Conservation (phyloP, 2,888 invertebrate genomes). For the Copidosoma aretas region DNA sequence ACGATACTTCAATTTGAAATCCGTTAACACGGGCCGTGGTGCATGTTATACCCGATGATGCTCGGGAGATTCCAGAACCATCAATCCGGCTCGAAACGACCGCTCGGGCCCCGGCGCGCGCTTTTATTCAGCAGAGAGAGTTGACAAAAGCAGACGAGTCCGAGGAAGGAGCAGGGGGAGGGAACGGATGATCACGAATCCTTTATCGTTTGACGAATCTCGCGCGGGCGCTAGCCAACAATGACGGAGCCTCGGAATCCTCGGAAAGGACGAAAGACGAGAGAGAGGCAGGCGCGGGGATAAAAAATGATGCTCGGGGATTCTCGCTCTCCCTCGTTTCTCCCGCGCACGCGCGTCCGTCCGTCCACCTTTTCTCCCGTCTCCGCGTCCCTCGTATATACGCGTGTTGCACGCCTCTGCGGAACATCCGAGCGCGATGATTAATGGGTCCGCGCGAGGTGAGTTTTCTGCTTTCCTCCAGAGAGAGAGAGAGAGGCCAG, state of each 20-base stretch:
- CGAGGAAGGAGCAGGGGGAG: conserved; percentile 4
- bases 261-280: conserved; percentile 14
- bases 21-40: not conserved
- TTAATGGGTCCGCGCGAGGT: conserved; percentile 57
- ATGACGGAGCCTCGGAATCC: conserved; percentile 35
- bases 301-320: conserved; percentile 50
- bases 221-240: conserved; percentile 35
- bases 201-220: conserved; percentile 59
- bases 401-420: conserved; percentile 48
- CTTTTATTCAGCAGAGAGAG: conserved; percentile 12
- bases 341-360: conserved; percentile 49
- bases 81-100: not conserved
- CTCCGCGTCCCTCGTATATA: conserved; percentile 41
- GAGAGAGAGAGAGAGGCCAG: conserved; percentile 14
- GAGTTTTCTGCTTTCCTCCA: conserved; percentile 54
- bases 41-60: not conserved
- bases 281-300: conserved; percentile 42
- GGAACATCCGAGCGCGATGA: conserved; percentile 55
- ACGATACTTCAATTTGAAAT: not conserved
- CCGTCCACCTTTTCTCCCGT: conserved; percentile 50
- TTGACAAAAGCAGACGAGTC: conserved; percentile 20
- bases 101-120: not conserved
- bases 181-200: conserved; percentile 2
- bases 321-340: conserved; percentile 11
- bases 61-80: not conserved